Evolutionary conservation across 1,140 invertebrate species (phyloP).

Genomic region (Drosophila pallidifrons): DNA sequence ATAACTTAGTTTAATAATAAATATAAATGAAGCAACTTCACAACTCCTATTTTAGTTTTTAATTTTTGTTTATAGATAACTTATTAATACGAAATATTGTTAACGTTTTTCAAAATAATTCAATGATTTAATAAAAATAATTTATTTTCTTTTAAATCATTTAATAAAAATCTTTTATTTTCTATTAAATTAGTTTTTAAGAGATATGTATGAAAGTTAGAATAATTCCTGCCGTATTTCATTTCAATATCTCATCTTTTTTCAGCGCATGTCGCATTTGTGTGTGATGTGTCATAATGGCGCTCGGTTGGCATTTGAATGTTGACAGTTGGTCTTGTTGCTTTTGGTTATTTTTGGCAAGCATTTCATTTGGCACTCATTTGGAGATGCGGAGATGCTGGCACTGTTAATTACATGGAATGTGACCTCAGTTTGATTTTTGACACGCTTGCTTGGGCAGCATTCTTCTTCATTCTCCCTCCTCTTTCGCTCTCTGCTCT

Average conservation of each 20-base stretch:
- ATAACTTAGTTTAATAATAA: no score
- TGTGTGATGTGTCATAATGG: slow-evolving; percentile 38
- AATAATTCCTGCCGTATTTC: not conserved
- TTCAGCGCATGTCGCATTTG: slow-evolving; percentile 33
- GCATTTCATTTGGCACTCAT: slow-evolving; percentile 54
- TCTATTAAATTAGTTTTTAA: no score
- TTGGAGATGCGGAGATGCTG: slow-evolving; percentile 41
- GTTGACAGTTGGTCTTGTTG: slow-evolving; percentile 34
- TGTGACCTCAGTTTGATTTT: slow-evolving; percentile 61
- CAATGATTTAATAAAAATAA: no score
- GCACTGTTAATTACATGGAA: slow-evolving; percentile 72
- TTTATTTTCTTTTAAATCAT: no score
- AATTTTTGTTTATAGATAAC: no score
- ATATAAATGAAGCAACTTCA: no score
- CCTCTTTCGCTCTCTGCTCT: not conserved
- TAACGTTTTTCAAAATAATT: no score
- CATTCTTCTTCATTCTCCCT: slow-evolving; percentile 11
- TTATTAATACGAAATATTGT: no score
- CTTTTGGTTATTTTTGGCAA: slow-evolving; percentile 21
- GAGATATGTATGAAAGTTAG: not conserved
- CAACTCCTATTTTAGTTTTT: no score
- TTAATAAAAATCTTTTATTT: no score
- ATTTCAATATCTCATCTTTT: not conserved
- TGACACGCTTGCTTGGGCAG: slow-evolving; percentile 55
- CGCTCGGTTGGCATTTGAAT: slow-evolving; percentile 39